Evolutionary conservation across 2,888 invertebrate genomes (phyloP), one percentile per base, ranked within the genome.

Genomic region (Dioctria linearis): DNA sequence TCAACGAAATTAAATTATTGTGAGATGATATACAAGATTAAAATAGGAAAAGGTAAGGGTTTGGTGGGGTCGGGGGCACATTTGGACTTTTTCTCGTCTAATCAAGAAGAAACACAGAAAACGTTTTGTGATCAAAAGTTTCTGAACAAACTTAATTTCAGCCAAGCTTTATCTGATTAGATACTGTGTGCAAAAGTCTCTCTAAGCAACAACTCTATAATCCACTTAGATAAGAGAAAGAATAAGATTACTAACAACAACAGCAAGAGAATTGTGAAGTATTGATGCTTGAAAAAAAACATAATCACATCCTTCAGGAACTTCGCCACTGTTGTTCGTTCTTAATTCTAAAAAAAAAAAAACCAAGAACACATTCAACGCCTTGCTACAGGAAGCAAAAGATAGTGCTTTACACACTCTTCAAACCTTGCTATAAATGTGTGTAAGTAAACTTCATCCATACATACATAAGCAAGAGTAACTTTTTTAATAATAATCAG

Each of bases 401-500:
- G 73, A 73, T 73, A 73, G 57, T 73, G 73, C 42, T 59, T 40
- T 73, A 13, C 59, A 57, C n/a, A 25, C 59, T 42, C 51, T 25
- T 25, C 25, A 25, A 25, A 2, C 2, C 2, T 2, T 25, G 25
- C 25, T 25, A 2, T 25, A 25, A 25, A 25, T 25, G 25, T 25
- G 25, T 25, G 2, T 25, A 25, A 25, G 25, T 25, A 25, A 25
- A 25, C 25, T 25, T 25, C 25, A 25, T 25, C 2, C 25, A 25
- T 25, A 25, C 25, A 25, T 25, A 40, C 69, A 57, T 59, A 73
- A 59, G 73, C 39, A 73, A 13, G 59, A 73, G 59, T 9, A 73
- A 73, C 73, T 73, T 73, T 73, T 73, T 73, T 73, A 73, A 73
- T 73, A 73, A 73, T 73, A 57, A 73, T 25, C 25, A 25, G 25